Evolutionary conservation across 2,113 vertebrate species (phyloP), one percentile per base, ranked within the genome.

Genomic region (Triplophysa dalaica): DNA sequence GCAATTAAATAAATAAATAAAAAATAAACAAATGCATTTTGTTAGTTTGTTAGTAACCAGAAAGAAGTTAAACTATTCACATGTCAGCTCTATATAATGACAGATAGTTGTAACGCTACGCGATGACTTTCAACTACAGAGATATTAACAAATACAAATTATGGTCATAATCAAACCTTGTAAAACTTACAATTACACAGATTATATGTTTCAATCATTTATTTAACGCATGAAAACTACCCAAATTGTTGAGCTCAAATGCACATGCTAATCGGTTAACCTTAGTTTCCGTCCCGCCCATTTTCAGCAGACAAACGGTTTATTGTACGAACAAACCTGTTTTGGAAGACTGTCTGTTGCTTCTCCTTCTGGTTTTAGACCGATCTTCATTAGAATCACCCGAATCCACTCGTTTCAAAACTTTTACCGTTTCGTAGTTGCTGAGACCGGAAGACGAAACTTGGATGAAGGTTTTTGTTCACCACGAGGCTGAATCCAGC

Each of bases 361-460:
- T 79, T 80, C 72, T 58, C 17, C 70, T 82, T 48, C 61, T 79
- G 2, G 8, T 8, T 1, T 19, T 9, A 24, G 5, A 8, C 41
- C 3, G 7, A 9, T 78, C 14, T 38, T 29, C 21, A 38, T 75
- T 38, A 19, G 33, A 66, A 66, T 60, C 38, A 4, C 26, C 19
- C 1, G 33, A 29, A 13, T 84, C 76, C 2, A 43, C 58, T 65
- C 61, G 24, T 60, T n/a, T 16, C 21, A 0, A 72, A 78, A 84
- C 19, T 78, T 78, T 8, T 11, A n/a, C 54, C 6, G 54, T 52
- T 65, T 10, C 22, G 17, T 1, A 29, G 62, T 56, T 16, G 56
- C 69, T 41, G 21, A 41, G 29, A 17, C 17, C 19, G 19, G 61
- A 81, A 81, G 41, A 0, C 26, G 17, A 48, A 69, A 54, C 66